phyloP scores from a whole-genome alignment of 1,140 invertebrate genomes.

The Scaptomyza hsui region DNA sequence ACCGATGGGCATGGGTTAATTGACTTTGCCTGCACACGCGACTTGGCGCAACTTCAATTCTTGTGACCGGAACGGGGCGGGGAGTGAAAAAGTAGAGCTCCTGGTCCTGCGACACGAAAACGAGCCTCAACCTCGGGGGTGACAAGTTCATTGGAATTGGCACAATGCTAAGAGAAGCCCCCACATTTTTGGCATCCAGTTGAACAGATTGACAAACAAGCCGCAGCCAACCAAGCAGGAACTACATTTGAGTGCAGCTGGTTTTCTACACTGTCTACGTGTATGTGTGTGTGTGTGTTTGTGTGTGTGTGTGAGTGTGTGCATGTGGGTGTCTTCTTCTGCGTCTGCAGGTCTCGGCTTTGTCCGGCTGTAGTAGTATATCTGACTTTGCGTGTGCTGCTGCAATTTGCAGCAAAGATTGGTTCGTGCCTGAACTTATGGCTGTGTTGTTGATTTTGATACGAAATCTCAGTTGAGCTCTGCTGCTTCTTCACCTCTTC shows the following conservation, averaged over 20 bases:
- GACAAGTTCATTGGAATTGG: constrained; percentile 68
- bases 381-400: constrained; percentile 45
- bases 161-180: constrained; percentile 55
- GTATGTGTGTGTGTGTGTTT: constrained; percentile 7
- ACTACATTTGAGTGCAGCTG: constrained; percentile 64
- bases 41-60: constrained; percentile 49
- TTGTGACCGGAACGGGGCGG: constrained; percentile 20
- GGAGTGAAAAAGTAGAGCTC: no score
- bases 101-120: constrained; percentile 23
- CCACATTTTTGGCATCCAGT: constrained; percentile 40
- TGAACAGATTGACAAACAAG: constrained; percentile 81
- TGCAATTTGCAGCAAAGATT: constrained; percentile 51
- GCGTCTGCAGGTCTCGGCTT: constrained; percentile 5
- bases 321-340: constrained; percentile 15
- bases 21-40: constrained; percentile 55
- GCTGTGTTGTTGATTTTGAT: constrained; percentile 48
- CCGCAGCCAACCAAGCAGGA: constrained; percentile 75
- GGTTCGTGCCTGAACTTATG: constrained; percentile 49
- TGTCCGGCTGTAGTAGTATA: constrained; percentile 12
- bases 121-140: constrained; percentile 21
- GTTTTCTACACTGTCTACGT: no score
- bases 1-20: constrained; percentile 51
- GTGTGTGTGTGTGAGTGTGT: constrained; percentile 19
- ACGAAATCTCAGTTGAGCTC: constrained; percentile 25
- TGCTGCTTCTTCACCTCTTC: background rate